Evolutionary conservation across 1,140 invertebrate genomes (phyloP), one percentile per base, ranked within the genome.

Genomic region (Triops cancriformis): DNA sequence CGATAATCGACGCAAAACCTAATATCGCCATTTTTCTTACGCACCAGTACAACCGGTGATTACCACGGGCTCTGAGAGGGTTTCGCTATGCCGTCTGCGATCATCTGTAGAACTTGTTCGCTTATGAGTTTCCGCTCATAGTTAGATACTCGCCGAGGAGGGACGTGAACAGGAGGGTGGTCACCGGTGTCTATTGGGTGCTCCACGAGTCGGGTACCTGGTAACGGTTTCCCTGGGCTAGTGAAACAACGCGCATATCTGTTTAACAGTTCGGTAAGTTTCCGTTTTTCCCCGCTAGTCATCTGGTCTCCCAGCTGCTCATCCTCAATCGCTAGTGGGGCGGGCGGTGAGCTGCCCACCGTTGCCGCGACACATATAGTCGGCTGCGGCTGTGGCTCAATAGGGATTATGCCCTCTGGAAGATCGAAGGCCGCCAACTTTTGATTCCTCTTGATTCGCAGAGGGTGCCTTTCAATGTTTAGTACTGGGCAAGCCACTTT

Each of bases 1-100:
- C 83, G 72, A 76, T 82, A 87, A 80, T 86, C 85, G 7, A 87
- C 78, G 78, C 86, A 87, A 28, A 86, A 83, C 10, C 85, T 79
- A 10, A 81, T 74, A 0, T 75, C 51, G 10, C 82, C 83, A 64
- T 78, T 51, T 76, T 82, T 82, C 79, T 87, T 86, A 26, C 73
- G 73, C 1, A 83, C 82, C 1, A 83, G 75, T 1, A 85, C 81
- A 1, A 84, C 78, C 0, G 80, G 82, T 4, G 81, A 78, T 14
- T 80, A 51, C 82, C 82, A 85, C 9, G 84, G 82, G 41, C 78
- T 77, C 12, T n/a, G 72, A 0, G 74, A 76, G 4, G 26, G 31
- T 41, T 72, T 26, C 1, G 79, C 41, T 6, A 74, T 74, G 26
- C 76, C 76, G 3, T 28, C n/a, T 4, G n/a, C 45, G 1, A 79